Evolutionary conservation across 2,888 invertebrate species (phyloP).

Genomic region (Isotomurus palustris): DNA sequence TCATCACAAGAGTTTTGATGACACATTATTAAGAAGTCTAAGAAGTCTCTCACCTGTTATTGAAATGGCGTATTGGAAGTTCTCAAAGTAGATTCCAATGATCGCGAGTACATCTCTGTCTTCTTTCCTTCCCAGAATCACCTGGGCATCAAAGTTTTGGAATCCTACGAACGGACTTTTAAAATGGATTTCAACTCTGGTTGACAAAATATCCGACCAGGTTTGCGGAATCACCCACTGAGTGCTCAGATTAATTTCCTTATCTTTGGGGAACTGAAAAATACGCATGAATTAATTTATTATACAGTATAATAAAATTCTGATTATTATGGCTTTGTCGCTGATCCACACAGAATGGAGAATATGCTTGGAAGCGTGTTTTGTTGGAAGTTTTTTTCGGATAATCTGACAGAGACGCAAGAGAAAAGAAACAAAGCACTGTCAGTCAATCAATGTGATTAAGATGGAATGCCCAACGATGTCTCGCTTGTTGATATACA

Average conservation of each 20-base stretch:
- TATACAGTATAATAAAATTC: neutral
- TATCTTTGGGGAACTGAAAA: constrained; percentile 38
- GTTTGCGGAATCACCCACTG: constrained; percentile 42
- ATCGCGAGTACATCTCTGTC: constrained; percentile 42
- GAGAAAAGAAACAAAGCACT: too few relatives aligned
- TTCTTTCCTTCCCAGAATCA: constrained; percentile 43
- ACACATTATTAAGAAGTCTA: too few relatives aligned
- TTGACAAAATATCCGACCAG: constrained; percentile 39
- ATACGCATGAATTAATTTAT: neutral
- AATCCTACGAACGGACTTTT: constrained; percentile 45
- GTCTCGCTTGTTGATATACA: too few relatives aligned
- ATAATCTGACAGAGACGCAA: too few relatives aligned
- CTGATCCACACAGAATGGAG: too few relatives aligned
- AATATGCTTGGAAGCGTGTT: too few relatives aligned
- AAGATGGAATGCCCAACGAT: neutral
- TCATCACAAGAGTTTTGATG: too few relatives aligned
- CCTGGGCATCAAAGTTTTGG: constrained; percentile 41
- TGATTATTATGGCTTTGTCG: neutral
- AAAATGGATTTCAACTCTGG: constrained; percentile 41
- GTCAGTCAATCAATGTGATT: too few relatives aligned
- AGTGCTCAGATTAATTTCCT: constrained; percentile 41
- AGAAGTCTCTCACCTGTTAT: constrained; percentile 37
- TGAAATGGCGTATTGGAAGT: constrained; percentile 40
- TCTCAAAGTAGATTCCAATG: constrained; percentile 43
- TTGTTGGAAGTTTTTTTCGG: too few relatives aligned